Conservation (phyloP, 2,888 invertebrate genomes). For the Torymus tubicola region DNA sequence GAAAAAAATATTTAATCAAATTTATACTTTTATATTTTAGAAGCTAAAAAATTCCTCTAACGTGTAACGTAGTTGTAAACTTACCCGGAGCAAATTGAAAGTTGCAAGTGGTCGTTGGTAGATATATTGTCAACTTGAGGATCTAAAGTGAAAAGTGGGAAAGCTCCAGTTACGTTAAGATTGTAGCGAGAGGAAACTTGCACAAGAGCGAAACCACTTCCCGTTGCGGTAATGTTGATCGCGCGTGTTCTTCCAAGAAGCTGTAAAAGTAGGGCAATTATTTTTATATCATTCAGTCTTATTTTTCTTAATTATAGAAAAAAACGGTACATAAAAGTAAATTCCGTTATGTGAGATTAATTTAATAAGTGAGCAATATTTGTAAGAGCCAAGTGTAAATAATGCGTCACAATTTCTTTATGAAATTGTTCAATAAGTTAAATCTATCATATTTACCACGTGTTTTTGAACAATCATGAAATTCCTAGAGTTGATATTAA, state of each 20-base stretch:
- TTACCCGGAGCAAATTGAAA: constrained; percentile 89
- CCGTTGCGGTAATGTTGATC: constrained; percentile 86
- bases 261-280: constrained; percentile 67
- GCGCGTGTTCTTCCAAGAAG: constrained; percentile 79
- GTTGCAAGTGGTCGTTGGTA: constrained; percentile 85
- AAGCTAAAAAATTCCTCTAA: neutral
- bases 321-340: too few species aligned
- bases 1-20: constrained; percentile 56
- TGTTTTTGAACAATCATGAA: constrained; percentile 89
- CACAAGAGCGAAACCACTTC: constrained; percentile 87
- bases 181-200: constrained; percentile 89
- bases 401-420: too few species aligned
- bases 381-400: too few species aligned
- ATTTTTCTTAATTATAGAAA: neutral
- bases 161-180: constrained; percentile 90
- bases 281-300: neutral
- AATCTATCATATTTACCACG: constrained; percentile 78
- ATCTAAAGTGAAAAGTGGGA: constrained; percentile 91
- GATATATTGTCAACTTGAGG: constrained; percentile 91
- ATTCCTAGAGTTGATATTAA: constrained; percentile 86
- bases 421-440: too few species aligned
- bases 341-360: too few species aligned
- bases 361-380: too few species aligned
- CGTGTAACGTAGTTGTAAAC: constrained; percentile 54
- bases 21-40: neutral